Evolutionary conservation across 2,797 vertebrate genomes (phyloP).

Genomic region (Parotocinclus haroldoi): DNA sequence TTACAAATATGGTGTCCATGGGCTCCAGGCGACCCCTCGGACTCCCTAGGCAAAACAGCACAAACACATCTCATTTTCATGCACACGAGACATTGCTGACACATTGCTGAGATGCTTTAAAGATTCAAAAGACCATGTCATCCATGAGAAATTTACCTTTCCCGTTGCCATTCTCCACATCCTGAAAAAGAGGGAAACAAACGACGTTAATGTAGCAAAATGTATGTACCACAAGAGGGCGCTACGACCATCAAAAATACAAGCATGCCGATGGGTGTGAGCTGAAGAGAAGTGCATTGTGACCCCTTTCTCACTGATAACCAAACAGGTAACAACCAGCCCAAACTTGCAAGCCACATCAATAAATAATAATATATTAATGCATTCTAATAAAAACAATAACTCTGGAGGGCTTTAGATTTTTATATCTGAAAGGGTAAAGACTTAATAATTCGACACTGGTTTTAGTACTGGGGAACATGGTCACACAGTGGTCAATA

Average conservation of each 20-base stretch:
- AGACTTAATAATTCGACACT: too few relatives aligned
- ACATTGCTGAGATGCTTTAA: not conserved
- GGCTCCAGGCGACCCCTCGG: conserved; percentile 80
- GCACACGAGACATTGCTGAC: not conserved
- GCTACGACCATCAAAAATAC: not conserved
- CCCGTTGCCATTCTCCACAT: conserved; percentile 59
- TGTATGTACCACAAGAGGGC: conserved; percentile 33
- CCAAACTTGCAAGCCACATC: too few relatives aligned
- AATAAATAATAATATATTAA: too few relatives aligned
- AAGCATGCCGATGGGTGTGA: not conserved
- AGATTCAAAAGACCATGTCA: not conserved
- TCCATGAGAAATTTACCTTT: conserved; percentile 46
- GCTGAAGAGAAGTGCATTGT: not conserved
- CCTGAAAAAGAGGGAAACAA: conserved; percentile 53
- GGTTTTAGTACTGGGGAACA: too few relatives aligned
- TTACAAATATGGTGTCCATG: conserved; percentile 98
- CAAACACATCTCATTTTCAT: not conserved
- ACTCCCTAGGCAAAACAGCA: conserved; percentile 50
- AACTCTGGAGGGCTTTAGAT: too few relatives aligned
- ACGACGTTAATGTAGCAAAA: conserved; percentile 6
- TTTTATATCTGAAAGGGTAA: too few relatives aligned
- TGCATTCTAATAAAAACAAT: too few relatives aligned
- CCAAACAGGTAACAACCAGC: too few relatives aligned
- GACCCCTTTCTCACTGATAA: too few relatives aligned
- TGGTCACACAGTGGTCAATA: too few relatives aligned